A percentile compares a stretch with the other conserved stretches of the same genome.
phyloP scores from a whole-genome alignment of 2,113 vertebrate species.

The Pelusios castaneus region DNA sequence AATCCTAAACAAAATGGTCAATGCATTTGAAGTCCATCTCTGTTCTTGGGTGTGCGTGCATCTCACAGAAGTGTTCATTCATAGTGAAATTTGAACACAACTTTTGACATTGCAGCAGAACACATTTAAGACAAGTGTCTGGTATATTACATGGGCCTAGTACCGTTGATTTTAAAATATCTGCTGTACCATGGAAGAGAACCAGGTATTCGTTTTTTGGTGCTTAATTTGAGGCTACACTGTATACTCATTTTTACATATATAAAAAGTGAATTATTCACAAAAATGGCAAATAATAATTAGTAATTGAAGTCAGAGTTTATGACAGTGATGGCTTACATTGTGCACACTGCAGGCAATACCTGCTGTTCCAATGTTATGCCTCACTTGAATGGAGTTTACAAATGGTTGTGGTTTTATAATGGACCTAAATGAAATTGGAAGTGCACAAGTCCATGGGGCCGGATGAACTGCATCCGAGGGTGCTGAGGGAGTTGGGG shows the following conservation, averaged over 20 bases:
- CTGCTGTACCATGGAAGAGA: background rate
- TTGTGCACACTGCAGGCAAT: background rate
- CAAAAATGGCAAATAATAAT: background rate
- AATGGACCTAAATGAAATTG: background rate
- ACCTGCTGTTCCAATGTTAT: background rate
- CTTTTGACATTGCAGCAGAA: background rate
- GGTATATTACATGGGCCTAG: background rate
- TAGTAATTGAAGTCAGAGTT: background rate
- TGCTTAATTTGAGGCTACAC: background rate
- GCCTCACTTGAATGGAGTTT: background rate
- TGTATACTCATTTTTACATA: background rate
- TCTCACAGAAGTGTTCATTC: background rate
- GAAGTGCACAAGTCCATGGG: no score
- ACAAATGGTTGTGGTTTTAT: background rate
- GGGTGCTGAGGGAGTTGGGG: no score
- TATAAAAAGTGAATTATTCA: background rate
- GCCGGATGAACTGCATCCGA: no score
- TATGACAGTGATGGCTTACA: background rate
- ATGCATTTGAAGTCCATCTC: background rate
- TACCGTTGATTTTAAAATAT: background rate
- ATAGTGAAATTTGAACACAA: background rate
- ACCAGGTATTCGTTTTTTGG: fast-evolving
- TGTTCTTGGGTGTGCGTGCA: background rate
- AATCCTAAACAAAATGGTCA: background rate
- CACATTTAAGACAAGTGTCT: background rate